Conservation (phyloP, 53 echinoderm and acorn worm genomes). For the Paracentrotus lividus region DNA sequence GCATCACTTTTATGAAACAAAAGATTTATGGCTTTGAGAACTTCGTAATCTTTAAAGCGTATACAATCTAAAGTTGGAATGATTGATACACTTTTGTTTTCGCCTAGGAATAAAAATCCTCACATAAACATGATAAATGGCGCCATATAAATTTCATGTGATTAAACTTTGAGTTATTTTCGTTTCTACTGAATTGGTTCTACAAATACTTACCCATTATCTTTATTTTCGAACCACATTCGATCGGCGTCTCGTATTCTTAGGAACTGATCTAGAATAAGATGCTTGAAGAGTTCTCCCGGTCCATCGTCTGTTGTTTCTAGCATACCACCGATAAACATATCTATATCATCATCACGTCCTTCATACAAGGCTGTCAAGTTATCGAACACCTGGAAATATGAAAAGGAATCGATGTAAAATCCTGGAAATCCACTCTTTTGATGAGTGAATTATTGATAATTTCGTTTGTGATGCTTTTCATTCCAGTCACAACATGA, state of each 20-base stretch:
- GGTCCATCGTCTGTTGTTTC: constrained; percentile 67
- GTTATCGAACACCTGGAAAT: constrained; percentile 39
- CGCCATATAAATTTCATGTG: too few relatives aligned
- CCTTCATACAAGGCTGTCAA: constrained; percentile 46
- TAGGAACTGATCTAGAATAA: constrained; percentile 83
- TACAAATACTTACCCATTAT: constrained; percentile 64
- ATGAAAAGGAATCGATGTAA: background rate
- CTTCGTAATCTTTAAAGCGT: too few relatives aligned
- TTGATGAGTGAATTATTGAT: too few relatives aligned
- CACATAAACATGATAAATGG: too few relatives aligned
- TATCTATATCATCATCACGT: constrained; percentile 53
- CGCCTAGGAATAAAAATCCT: background rate
- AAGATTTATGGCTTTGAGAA: too few relatives aligned
- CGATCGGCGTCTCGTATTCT: constrained; percentile 81
- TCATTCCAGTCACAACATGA: too few relatives aligned
- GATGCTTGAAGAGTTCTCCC: constrained; percentile 73
- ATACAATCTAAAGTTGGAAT: background rate
- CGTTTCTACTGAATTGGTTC: background rate
- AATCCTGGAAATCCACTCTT: too few relatives aligned
- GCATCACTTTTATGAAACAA: too few relatives aligned
- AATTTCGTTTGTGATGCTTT: too few relatives aligned
- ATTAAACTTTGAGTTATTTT: too few relatives aligned
- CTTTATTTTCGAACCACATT: constrained; percentile 81
- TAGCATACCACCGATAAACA: constrained; percentile 76
- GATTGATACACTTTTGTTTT: background rate